A percentile compares a stretch with the other conserved stretches of the same genome.
phyloP scores from a whole-genome alignment of 2,797 vertebrate genomes.

The Phoeniculus purpureus region DNA sequence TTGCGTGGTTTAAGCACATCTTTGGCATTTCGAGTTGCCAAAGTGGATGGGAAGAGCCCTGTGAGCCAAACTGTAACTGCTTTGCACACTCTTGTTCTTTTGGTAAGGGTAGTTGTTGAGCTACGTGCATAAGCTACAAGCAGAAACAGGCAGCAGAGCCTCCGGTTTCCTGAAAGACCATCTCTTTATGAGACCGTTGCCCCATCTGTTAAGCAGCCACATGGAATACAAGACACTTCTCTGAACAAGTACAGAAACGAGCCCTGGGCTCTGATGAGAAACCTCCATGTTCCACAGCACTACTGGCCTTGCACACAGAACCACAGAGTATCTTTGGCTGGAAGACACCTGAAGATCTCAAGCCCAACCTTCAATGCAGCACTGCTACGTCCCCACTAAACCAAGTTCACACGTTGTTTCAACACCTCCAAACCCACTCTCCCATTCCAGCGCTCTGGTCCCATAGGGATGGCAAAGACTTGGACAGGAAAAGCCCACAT shows the following conservation, averaged over 20 bases:
- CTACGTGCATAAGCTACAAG: neutral
- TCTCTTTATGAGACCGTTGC: neutral
- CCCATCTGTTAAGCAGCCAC: neutral
- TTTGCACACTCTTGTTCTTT: neutral
- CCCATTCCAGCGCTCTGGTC: neutral
- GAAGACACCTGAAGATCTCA: too few species aligned
- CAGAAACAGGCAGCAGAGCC: neutral
- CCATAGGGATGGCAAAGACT: neutral
- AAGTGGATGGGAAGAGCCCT: neutral
- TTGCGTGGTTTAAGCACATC: slow-evolving; percentile 9
- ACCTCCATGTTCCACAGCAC: neutral
- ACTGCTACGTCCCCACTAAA: too few species aligned
- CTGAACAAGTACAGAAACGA: neutral
- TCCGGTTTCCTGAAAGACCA: neutral
- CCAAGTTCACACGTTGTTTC: too few species aligned
- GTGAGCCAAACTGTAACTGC: neutral
- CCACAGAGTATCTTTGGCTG: too few species aligned
- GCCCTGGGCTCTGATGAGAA: neutral
- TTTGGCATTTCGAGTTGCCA: slow-evolving; percentile 20
- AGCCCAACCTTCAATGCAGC: too few species aligned
- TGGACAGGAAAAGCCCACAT: neutral
- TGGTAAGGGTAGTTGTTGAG: neutral
- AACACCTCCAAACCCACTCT: neutral
- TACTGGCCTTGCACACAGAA: fast-evolving
- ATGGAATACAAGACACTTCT: neutral